Evolutionary conservation across 2,888 invertebrate genomes (phyloP).

Genomic region (Geophilus truncorum): DNA sequence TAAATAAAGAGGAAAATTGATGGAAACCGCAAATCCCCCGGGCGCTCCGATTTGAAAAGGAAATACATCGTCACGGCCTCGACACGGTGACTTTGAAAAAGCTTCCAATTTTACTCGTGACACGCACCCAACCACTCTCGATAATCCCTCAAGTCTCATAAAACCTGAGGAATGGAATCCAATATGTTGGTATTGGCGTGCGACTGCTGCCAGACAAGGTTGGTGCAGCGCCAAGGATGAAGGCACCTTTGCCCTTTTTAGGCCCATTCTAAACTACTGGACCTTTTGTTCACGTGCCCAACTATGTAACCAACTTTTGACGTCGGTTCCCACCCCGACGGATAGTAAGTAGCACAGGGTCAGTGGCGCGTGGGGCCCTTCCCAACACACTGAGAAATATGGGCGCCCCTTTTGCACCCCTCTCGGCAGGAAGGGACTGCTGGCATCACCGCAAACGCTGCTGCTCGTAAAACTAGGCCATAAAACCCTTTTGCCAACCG

Average conservation of each 20-base stretch:
- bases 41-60: not conserved
- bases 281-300: slow-evolving; percentile 19
- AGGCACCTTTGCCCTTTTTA: slow-evolving; percentile 20
- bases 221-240: not conserved
- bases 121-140: slow-evolving; percentile 21
- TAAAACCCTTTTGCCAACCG: slow-evolving; percentile 27
- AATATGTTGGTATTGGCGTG: slow-evolving; percentile 25
- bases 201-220: not conserved
- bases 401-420: not conserved
- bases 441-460: slow-evolving; percentile 22
- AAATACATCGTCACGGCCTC: slow-evolving; percentile 18
- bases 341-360: slow-evolving; percentile 2
- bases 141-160: slow-evolving; percentile 27
- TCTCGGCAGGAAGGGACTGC: slow-evolving; percentile 1
- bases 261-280: slow-evolving; percentile 24
- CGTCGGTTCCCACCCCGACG: not conserved
- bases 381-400: not conserved
- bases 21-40: not conserved
- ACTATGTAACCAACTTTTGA: slow-evolving; percentile 27
- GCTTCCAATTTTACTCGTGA: slow-evolving; percentile 19
- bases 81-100: slow-evolving; percentile 27
- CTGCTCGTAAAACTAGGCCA: slow-evolving; percentile 17
- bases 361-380: slow-evolving; percentile 8
- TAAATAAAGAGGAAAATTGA: slow-evolving; percentile 1
- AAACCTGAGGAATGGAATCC: slow-evolving; percentile 22